Percentiles rank a stretch among this genome's conserved stretches.
Evolutionary conservation across 2,888 invertebrate species (phyloP).

Genomic region (Drosophila quinaria): DNA sequence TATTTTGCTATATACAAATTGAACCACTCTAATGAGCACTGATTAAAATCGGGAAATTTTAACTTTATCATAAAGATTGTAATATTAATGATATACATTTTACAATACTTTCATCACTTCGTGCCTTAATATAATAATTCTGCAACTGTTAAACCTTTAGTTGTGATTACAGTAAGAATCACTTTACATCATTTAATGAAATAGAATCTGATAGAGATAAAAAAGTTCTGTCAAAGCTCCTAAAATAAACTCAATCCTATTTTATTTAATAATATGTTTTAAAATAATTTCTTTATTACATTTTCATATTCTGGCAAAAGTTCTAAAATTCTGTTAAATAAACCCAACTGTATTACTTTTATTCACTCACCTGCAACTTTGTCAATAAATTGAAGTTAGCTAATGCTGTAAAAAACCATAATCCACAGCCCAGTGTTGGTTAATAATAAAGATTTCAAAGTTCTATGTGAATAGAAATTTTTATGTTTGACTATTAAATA

Average conservation of each 20-base stretch:
- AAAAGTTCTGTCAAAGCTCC: too few species aligned
- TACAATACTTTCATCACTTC: too few species aligned
- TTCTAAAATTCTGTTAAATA: neutral
- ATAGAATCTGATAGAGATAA: too few species aligned
- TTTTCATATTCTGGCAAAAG: neutral
- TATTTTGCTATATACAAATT: too few species aligned
- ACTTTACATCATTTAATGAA: too few species aligned
- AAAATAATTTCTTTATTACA: neutral
- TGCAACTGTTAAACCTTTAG: too few species aligned
- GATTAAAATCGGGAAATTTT: too few species aligned
- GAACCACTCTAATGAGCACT: too few species aligned
- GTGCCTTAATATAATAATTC: too few species aligned
- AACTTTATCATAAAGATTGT: too few species aligned
- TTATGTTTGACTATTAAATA: neutral
- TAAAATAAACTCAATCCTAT: neutral
- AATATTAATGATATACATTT: too few species aligned
- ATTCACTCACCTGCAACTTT: conserved; percentile 14
- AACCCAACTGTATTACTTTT: neutral
- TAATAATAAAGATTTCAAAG: conserved; percentile 26
- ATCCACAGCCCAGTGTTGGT: conserved; percentile 8
- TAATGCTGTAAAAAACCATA: conserved; percentile 6
- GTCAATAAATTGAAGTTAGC: neutral
- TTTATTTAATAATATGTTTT: neutral
- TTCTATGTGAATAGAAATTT: conserved; percentile 3
- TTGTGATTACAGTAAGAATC: too few species aligned